Base-by-base conservation (phyloP, 2,113 vertebrate genomes). In the Rhizomys pruinosus region DNA sequence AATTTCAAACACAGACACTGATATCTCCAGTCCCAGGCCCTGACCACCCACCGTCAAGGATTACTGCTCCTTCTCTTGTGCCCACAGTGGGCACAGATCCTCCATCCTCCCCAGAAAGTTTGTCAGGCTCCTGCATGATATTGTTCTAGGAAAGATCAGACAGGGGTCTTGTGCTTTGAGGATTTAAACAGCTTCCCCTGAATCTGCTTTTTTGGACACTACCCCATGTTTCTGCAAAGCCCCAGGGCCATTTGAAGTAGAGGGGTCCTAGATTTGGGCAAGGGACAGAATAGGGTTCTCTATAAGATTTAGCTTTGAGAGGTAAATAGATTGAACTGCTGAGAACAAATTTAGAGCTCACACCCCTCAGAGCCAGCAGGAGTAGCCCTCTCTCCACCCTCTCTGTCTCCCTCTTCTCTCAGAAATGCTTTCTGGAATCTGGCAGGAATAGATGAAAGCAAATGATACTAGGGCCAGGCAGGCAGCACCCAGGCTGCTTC, bases 31-130 rank as follows among this genome's bases (percentile, higher is more conserved):
- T n/a, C 79, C 59, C 74, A 9, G 1, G 2, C 8, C 78, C 22
- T 0, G 42, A 3, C 23, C 29, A 20, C 64, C 34, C 22, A 0
- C 22, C 0, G 5, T n/a, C 76, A 2, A 1, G 3, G n/a, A 1
- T 8, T 7, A 16, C 29, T 17, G 2, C 68, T 3, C 23, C 2
- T 3, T 20, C 47, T 0, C 5, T 61, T 0, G 0, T 25, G 44
- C 42, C 47, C 2, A n/a, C 7, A 2, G 0, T 16, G 47, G 1
- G 0, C 19, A 7, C 0, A 5, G 23, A 22, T 13, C 37, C 3
- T 52, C 15, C 42, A 4, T 63, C 44, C 4, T 19, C 32, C 44
- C 72, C 2, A 5, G 47, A 63, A 85, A 59, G 27, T 13, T 12
- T 2, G 0, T 22, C 1, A 1, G 20, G 39, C 47, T 34, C 34